Evolutionary conservation across 2,888 invertebrate species (phyloP).

Genomic region (Eledona agricola): DNA sequence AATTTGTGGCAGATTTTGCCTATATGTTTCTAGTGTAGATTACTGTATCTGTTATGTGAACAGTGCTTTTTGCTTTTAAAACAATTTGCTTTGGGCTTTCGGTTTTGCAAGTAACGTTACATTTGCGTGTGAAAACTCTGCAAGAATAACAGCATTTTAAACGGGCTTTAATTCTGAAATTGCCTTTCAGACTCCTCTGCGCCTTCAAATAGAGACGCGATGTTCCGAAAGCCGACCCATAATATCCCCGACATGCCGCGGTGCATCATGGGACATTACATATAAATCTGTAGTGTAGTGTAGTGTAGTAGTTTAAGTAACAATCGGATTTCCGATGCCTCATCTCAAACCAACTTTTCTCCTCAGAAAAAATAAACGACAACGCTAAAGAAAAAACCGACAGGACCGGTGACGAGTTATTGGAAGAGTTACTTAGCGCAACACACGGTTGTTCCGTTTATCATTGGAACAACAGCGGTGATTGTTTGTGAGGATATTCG

Average conservation of each 20-base stretch:
- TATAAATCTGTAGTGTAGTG: constrained; percentile 52
- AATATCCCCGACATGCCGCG: constrained; percentile 70
- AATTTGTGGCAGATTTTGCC: too few species aligned
- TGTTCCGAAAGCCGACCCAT: constrained; percentile 54
- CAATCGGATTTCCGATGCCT: constrained; percentile 20
- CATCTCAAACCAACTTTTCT: constrained; percentile 52
- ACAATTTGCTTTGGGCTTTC: background rate
- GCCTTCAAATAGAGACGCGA: constrained; percentile 33
- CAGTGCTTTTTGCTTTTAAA: too few species aligned
- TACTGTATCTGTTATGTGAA: too few species aligned
- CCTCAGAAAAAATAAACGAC: constrained; percentile 65
- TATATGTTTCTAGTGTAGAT: too few species aligned
- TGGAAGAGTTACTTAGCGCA: constrained; percentile 70
- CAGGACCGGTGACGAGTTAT: constrained; percentile 41
- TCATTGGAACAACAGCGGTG: constrained; percentile 61
- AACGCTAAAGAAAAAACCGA: constrained; percentile 55
- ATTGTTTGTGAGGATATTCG: constrained; percentile 28
- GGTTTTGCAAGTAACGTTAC: background rate
- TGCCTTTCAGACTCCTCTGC: constrained; percentile 46
- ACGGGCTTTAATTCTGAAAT: constrained; percentile 16
- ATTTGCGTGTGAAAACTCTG: background rate
- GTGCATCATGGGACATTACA: constrained; percentile 72
- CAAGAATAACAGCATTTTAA: background rate
- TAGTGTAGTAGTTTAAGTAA: too few species aligned
- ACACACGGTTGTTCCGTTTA: constrained; percentile 72